These are phyloP conservation scores for Microtus oregoni DNA, from an alignment of 2,113 vertebrate species.

Conservation along the genomic window DNA sequence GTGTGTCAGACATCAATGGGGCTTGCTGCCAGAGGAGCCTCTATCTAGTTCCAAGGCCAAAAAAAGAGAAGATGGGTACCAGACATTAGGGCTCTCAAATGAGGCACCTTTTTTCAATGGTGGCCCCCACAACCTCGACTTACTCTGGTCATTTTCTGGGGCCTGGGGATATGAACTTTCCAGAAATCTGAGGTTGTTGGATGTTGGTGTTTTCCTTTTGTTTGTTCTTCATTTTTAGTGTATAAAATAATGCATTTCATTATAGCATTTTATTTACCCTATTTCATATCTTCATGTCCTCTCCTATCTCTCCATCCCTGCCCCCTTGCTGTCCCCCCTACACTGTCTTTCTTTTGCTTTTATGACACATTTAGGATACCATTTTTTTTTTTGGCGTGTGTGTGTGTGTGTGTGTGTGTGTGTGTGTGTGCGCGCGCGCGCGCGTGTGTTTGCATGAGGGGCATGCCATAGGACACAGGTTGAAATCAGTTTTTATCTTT, in stretches of 20 bases:
- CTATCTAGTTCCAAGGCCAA: background rate
- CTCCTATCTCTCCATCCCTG: background rate
- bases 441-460: background rate
- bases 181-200: background rate
- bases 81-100: background rate
- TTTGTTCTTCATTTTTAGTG: background rate
- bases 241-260: background rate
- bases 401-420: too few species aligned
- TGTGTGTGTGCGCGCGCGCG: fast-evolving
- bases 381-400: background rate
- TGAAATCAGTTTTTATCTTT: background rate
- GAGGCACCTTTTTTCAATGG: background rate
- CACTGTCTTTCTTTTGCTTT: background rate
- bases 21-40: fast-evolving
- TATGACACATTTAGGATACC: background rate
- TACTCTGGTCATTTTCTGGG: background rate
- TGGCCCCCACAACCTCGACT: background rate
- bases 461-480: too few species aligned
- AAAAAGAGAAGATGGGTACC: background rate
- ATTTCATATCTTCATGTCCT: background rate
- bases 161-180: background rate
- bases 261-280: background rate
- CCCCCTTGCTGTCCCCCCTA: background rate
- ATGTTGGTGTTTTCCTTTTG: background rate
- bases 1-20: background rate